phyloP scores from a whole-genome alignment of 2,113 vertebrate genomes.

The Saccopteryx bilineata region DNA sequence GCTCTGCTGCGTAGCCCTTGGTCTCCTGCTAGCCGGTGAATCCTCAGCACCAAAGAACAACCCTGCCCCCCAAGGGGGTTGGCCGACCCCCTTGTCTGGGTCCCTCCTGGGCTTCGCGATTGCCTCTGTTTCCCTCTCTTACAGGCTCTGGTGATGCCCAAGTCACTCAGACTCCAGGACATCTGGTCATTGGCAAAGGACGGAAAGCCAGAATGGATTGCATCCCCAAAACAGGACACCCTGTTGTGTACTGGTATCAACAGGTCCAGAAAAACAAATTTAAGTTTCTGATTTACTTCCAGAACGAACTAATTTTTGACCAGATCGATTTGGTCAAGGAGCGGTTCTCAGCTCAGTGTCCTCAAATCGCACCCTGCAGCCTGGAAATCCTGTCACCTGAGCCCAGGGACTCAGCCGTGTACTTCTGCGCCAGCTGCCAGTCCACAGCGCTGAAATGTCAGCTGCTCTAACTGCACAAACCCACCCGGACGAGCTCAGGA shows the following conservation, averaged over 20 bases:
- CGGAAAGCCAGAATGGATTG: neutral
- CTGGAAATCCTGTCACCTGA: slow-evolving; percentile 32
- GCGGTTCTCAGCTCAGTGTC: neutral
- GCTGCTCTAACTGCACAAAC: slow-evolving; percentile 19
- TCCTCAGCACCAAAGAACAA: neutral
- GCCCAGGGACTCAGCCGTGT: neutral
- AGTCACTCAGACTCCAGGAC: slow-evolving; percentile 45
- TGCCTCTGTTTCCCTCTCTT: neutral
- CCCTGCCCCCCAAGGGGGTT: neutral
- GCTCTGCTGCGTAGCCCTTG: neutral
- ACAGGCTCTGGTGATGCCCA: neutral
- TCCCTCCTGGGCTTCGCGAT: neutral
- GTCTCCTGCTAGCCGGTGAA: slow-evolving; percentile 25
- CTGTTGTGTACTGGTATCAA: slow-evolving; percentile 58
- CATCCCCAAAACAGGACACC: neutral
- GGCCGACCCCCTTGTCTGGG: neutral
- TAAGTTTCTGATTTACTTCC: slow-evolving; percentile 49
- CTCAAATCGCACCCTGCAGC: neutral
- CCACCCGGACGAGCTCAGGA: neutral
- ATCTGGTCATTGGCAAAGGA: slow-evolving; percentile 45
- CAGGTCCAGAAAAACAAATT: neutral
- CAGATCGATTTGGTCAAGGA: neutral
- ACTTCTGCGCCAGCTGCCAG: slow-evolving; percentile 50
- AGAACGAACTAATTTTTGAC: rapidly evolving
- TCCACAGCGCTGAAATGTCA: neutral